Evolutionary conservation across 2,797 vertebrate species (phyloP), one percentile per base, ranked within the genome.

Genomic region (Amblyopsis hoosieri): DNA sequence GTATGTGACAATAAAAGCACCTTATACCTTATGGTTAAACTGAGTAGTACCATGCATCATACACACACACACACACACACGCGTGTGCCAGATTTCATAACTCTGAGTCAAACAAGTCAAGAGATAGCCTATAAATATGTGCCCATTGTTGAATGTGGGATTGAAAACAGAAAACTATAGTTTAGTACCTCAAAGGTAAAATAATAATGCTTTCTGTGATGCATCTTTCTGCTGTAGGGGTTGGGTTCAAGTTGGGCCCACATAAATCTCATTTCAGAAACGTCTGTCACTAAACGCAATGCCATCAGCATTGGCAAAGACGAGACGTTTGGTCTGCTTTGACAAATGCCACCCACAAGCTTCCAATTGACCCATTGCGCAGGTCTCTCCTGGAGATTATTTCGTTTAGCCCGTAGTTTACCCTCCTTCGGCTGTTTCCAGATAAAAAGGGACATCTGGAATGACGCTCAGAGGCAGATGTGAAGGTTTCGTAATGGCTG

Each of bases 391-490:
- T 0, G 1, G 23, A 9, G 53, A 69, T 66, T 54, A 63, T 55
- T 66, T 14, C 0, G 14, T 64, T 59, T 57, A 10, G 3, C 66
- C 51, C 31, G 10, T 60, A 72, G 46, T 58, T 85, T 71, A 57
- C 76, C 62, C 57, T 64, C 71, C 64, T 9, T 17, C 60, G 8
- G 57, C 62, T 79, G 55, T 37, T 66, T 64, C 74, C 9, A 70
- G 78, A 82, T 75, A 76, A 77, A 78, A 59, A 66, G 70, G 77
- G 82, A 87, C 88, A 86, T 85, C 82, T 90, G 89, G 70, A 81
- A 66, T 76, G 81, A 75, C 79, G 69, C 61, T 80, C 55, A 11
- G 69, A 77, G 89, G 81, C 90, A 91, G 86, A 86, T 90, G 88
- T 80, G 74, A 65, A 71, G 79, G 81, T 68, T 85, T 81, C 83